Evolutionary conservation across 2,888 invertebrate genomes (phyloP).

Genomic region (Ptilodon capucinus): DNA sequence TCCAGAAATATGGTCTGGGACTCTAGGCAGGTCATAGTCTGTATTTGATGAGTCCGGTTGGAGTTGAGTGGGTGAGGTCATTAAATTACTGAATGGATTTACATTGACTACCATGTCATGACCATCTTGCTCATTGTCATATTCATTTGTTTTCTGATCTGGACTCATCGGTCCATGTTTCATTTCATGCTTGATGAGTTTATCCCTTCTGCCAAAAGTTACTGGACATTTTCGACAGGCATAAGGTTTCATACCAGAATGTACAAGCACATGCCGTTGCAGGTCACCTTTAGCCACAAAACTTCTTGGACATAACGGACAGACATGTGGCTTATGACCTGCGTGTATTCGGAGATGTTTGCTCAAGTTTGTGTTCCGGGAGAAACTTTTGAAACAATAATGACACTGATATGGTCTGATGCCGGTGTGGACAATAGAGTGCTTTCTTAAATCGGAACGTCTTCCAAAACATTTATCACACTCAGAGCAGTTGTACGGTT

Average conservation of each 20-base stretch:
- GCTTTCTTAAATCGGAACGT: slow-evolving; percentile 87
- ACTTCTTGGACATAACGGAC: slow-evolving; percentile 87
- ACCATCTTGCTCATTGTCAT: slow-evolving; percentile 60
- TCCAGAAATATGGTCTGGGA: slow-evolving; percentile 78
- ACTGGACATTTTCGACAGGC: slow-evolving; percentile 85
- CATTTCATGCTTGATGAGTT: slow-evolving; percentile 85
- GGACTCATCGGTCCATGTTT: slow-evolving; percentile 77
- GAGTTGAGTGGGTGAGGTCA: slow-evolving; percentile 65
- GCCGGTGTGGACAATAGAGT: slow-evolving; percentile 90
- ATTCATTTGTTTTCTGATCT: slow-evolving; percentile 48
- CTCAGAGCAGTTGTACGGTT: slow-evolving; percentile 87
- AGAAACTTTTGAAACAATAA: slow-evolving; percentile 88
- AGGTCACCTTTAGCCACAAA: slow-evolving; percentile 87
- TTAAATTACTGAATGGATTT: slow-evolving; percentile 81
- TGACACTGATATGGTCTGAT: slow-evolving; percentile 88
- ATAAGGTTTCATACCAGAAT: slow-evolving; percentile 85
- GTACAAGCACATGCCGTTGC: slow-evolving; percentile 85
- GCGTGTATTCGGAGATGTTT: slow-evolving; percentile 89
- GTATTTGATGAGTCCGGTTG: slow-evolving; percentile 49
- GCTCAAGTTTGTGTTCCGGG: slow-evolving; percentile 89
- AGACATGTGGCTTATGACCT: slow-evolving; percentile 87
- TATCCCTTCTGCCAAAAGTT: slow-evolving; percentile 86
- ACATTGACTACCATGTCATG: slow-evolving; percentile 84
- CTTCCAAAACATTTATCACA: slow-evolving; percentile 87
- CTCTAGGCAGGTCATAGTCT: slow-evolving; percentile 74